Evolutionary conservation across 2,888 invertebrate genomes (phyloP).

Genomic region (Ptilodon capucinus): DNA sequence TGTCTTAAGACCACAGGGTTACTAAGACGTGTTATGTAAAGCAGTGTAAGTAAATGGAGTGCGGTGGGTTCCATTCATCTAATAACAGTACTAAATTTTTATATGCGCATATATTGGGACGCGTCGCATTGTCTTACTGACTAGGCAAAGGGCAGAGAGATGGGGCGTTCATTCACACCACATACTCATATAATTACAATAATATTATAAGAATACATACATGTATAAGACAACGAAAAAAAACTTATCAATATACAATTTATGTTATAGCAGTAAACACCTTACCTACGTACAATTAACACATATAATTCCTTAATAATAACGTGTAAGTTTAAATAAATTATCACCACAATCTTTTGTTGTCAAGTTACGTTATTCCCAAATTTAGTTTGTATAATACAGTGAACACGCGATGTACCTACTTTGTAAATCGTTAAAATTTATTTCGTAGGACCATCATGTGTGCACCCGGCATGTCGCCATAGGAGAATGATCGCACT

Average conservation of each 20-base stretch:
- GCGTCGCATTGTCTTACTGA: constrained; percentile 48
- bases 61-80: constrained; percentile 54
- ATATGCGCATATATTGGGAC: constrained; percentile 64
- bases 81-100: constrained; percentile 59
- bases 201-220: no score
- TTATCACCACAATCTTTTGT: no score
- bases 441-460: constrained; percentile 47
- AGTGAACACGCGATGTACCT: constrained; percentile 2
- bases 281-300: no score
- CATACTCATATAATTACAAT: not conserved
- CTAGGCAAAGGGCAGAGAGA: constrained; percentile 25
- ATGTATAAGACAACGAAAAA: no score
- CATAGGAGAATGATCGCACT: constrained; percentile 49
- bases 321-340: no score
- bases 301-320: no score
- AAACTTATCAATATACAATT: no score
- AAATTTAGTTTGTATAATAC: not conserved
- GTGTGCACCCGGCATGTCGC: constrained; percentile 55
- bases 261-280: no score
- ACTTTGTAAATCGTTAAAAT: constrained; percentile 43
- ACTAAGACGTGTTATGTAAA: constrained; percentile 37
- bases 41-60: constrained; percentile 32
- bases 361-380: not conserved
- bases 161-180: constrained; percentile 2
- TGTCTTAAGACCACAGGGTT: constrained; percentile 36